Conservation (phyloP, 2,797 vertebrate genomes). For the Chaenodraco wilsoni region DNA sequence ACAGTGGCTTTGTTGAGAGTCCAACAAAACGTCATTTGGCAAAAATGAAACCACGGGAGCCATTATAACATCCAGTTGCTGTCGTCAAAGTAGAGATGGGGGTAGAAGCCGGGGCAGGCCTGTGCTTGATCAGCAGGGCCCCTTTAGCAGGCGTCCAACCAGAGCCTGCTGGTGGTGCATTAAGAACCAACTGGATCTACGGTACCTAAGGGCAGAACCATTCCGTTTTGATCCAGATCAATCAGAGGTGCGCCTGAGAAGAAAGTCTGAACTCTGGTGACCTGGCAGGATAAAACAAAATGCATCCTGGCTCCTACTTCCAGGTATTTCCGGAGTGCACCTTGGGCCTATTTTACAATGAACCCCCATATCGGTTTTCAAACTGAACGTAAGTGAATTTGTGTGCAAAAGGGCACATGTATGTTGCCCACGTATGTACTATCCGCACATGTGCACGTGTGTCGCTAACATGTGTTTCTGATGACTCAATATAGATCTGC, state of each 20-base stretch:
- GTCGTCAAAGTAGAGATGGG: constrained; percentile 33
- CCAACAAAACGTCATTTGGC: constrained; percentile 36
- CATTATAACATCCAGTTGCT: constrained; percentile 48
- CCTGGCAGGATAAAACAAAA: constrained; percentile 75
- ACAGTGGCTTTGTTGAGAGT: constrained; percentile 46
- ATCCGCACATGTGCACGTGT: constrained; percentile 46
- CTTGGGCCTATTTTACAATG: constrained; percentile 76
- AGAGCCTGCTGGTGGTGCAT: constrained; percentile 44
- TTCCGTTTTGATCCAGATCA: constrained; percentile 68
- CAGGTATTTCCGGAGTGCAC: constrained; percentile 81
- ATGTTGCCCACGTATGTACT: constrained; percentile 17
- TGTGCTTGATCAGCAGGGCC: constrained; percentile 61
- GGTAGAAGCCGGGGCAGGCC: constrained; percentile 44
- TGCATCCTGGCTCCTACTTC: constrained; percentile 65
- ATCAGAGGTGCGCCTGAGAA: constrained; percentile 69
- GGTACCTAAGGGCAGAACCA: constrained; percentile 56
- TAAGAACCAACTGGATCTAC: constrained; percentile 51
- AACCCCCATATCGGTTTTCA: constrained; percentile 74
- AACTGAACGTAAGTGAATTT: constrained; percentile 67
- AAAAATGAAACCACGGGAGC: constrained; percentile 31
- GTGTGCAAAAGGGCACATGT: constrained; percentile 35
- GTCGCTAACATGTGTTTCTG: constrained; percentile 91
- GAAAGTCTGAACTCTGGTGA: constrained; percentile 72
- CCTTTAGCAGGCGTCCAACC: constrained; percentile 48
- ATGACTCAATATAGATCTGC: constrained; percentile 96